A percentile compares a stretch with the other conserved stretches of the same genome.
Evolutionary conservation across 2,113 vertebrate species (phyloP).

Genomic region (Pavo muticus): DNA sequence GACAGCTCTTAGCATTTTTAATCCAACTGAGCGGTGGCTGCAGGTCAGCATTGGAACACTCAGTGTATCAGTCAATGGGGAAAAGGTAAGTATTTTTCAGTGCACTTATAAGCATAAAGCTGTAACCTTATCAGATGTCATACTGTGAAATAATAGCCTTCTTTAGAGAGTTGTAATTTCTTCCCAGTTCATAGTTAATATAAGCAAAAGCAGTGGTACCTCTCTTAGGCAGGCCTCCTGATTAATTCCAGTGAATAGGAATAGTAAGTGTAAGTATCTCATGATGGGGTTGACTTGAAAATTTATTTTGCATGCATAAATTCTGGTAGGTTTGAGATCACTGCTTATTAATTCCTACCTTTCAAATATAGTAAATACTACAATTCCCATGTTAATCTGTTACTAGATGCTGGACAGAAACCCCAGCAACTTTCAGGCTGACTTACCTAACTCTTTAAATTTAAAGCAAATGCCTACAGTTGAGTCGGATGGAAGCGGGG

Average conservation of each 20-base stretch:
- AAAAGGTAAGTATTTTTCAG: conserved; percentile 74
- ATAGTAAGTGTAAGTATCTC: not conserved
- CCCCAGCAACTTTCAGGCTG: not conserved
- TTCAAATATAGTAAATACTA: not conserved
- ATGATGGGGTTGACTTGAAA: accelerated
- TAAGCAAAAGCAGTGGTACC: not conserved
- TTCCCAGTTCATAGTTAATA: not conserved
- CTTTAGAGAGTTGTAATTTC: not conserved
- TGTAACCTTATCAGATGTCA: not conserved
- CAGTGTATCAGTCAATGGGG: conserved; percentile 88
- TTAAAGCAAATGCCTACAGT: not conserved
- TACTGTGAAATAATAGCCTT: not conserved
- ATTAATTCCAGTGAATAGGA: not conserved
- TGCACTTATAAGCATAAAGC: not conserved
- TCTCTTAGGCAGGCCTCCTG: not conserved
- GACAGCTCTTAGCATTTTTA: conserved; percentile 87
- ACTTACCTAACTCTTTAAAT: not conserved
- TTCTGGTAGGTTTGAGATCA: not conserved
- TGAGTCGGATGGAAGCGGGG: not conserved
- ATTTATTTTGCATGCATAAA: accelerated
- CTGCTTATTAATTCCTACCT: not conserved
- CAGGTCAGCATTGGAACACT: conserved; percentile 87
- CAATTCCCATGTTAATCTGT: not conserved
- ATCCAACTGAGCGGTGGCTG: conserved; percentile 92
- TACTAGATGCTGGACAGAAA: not conserved